Base-by-base conservation (phyloP, 2,797 vertebrate species). In the Sebastiscus albofasciatus region DNA sequence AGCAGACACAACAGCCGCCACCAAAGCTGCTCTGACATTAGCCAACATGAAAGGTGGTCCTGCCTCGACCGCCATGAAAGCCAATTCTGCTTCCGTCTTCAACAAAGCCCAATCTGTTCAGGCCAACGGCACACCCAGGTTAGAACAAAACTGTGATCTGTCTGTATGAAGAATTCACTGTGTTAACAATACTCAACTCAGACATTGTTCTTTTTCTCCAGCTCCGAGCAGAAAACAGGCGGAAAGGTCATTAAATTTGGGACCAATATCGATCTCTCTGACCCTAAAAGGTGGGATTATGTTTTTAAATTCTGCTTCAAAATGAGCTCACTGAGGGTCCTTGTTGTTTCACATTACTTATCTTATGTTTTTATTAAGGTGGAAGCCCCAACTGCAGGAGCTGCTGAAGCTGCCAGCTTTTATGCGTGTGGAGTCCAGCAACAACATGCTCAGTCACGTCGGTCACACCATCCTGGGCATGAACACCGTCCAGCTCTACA, bases 401-500 rank as follows among this genome's bases (percentile, higher is more conserved):
- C 95, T 99, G 92, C 97, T 98, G 90, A 99, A 99, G 95, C 96
- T 99, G 94, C 99, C 99, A 89, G 97, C 98, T 81, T 99, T 99
- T 94, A 97, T 97, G 91, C 96, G 98, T 75, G 98, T 99, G 66
- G 98, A 99, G 87, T 99, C 98, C 90, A 97, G 97, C 93, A 98
- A 98, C 95, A 99, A 99, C 96, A 97, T 99, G 95, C 96, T 99
- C 90, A 99, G 98, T 92, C 98, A 99, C 36, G 97, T 99, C 82
- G 98, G 99, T 82, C 97, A 99, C 93, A 98, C 98, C 81, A 98
- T 99, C 93, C 95, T 99, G 91, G 98, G 99, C 95, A 99, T 99
- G 99, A 99, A 99, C 94, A 99, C 98, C 29, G 98, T 99, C 87
- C 98, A 99, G 90, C 96, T 99, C 29, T 99, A 99, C 90, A 99